Evolutionary conservation across 2,888 invertebrate species (phyloP).

Genomic region (Acrobasis consociella): DNA sequence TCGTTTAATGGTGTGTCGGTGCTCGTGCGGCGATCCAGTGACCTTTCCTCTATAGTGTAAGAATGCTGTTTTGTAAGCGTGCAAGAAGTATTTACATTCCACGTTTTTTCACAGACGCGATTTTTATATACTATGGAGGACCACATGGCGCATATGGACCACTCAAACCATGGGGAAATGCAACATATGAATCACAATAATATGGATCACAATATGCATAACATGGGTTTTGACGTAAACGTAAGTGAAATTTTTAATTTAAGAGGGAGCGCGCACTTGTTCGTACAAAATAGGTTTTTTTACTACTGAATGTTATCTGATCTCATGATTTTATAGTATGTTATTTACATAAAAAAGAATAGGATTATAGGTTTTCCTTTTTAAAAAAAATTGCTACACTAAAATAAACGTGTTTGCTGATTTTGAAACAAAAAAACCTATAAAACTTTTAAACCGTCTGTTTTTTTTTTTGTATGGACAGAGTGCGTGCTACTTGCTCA

Average conservation of each 20-base stretch:
- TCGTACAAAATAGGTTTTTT: too few relatives aligned
- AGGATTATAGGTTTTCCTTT: too few relatives aligned
- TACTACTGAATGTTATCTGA: too few relatives aligned
- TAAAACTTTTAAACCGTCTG: too few relatives aligned
- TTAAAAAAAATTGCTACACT: too few relatives aligned
- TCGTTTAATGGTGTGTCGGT: background rate
- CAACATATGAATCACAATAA: constrained; percentile 40
- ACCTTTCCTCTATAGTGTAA: constrained; percentile 12
- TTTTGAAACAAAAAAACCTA: too few relatives aligned
- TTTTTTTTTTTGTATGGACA: too few relatives aligned
- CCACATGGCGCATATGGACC: constrained; percentile 44
- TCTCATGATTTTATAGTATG: too few relatives aligned
- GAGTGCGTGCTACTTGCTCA: too few relatives aligned
- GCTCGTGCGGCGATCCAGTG: background rate
- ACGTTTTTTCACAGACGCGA: background rate
- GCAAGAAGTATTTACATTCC: background rate
- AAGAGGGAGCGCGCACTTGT: too few relatives aligned
- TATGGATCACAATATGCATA: constrained; percentile 42
- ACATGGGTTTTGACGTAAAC: constrained; percentile 41
- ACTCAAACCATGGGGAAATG: constrained; percentile 43
- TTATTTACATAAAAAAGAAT: too few relatives aligned
- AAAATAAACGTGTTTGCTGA: too few relatives aligned
- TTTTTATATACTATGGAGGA: constrained; percentile 32
- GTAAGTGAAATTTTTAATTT: constrained; percentile 34
- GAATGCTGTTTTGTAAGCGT: background rate